phyloP scores from a whole-genome alignment of 2,888 invertebrate genomes.

The Sacculina carcini region DNA sequence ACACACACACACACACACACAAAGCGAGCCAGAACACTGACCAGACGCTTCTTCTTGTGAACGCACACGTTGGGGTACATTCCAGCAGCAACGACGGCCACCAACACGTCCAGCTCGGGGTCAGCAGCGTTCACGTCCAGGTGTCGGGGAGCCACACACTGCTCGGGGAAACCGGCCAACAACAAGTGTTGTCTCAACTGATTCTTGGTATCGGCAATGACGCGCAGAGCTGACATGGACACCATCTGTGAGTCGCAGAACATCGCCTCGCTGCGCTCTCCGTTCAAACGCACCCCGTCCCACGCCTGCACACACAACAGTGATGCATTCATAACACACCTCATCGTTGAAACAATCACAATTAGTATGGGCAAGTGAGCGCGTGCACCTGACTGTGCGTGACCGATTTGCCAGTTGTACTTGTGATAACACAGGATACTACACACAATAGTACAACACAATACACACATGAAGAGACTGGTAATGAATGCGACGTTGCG shows the following conservation, averaged over 20 bases:
- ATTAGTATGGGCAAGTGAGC: too few relatives aligned
- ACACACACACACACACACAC: not conserved
- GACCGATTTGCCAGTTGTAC: too few relatives aligned
- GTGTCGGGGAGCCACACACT: conserved; percentile 35
- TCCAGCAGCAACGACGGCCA: conserved; percentile 64
- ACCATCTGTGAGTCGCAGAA: conserved; percentile 83
- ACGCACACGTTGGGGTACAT: conserved; percentile 89
- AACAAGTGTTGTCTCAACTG: conserved; percentile 39
- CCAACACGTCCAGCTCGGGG: conserved; percentile 49
- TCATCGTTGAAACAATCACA: too few relatives aligned
- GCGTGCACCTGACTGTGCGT: too few relatives aligned
- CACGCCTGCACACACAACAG: conserved; percentile 27
- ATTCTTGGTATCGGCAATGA: conserved; percentile 72
- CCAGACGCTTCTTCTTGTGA: conserved; percentile 83
- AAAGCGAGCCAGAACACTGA: conserved; percentile 16
- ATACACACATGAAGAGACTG: too few relatives aligned
- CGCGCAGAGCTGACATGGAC: conserved; percentile 60
- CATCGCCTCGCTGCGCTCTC: conserved; percentile 36
- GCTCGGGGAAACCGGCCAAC: conserved; percentile 67
- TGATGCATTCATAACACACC: too few relatives aligned
- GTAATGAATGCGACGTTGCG: too few relatives aligned
- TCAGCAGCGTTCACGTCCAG: conserved; percentile 40
- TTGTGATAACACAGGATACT: too few relatives aligned
- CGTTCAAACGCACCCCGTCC: conserved; percentile 25
- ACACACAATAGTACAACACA: too few relatives aligned